Percentiles rank a stretch among this genome's conserved stretches.
phyloP scores from a whole-genome alignment of 2,888 invertebrate species.

The Crepidodera aurea region DNA sequence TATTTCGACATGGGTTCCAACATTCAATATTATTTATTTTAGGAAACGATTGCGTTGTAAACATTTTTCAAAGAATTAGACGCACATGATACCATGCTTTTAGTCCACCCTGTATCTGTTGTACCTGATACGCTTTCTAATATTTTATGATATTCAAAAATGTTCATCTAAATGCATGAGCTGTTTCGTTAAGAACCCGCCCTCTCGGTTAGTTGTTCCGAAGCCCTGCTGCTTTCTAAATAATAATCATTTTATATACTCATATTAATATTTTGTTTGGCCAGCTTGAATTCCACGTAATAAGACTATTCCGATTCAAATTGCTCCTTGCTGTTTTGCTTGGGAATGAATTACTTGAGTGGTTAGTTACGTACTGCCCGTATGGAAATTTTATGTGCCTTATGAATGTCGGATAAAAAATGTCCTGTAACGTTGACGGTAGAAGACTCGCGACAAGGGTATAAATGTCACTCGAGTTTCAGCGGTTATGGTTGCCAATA shows the following conservation, averaged over 20 bases:
- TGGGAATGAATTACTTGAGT: slow-evolving; percentile 23
- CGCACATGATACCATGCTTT: too few relatives aligned
- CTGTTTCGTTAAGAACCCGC: slow-evolving; percentile 39
- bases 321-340: slow-evolving; percentile 36
- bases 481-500: too few relatives aligned
- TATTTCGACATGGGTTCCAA: too few relatives aligned
- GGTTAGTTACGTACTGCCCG: slow-evolving; percentile 5
- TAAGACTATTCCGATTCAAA: slow-evolving; percentile 56
- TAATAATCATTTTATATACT: slow-evolving; percentile 59
- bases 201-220: slow-evolving; percentile 41
- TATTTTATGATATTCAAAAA: slow-evolving; percentile 39
- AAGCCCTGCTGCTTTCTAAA: slow-evolving; percentile 56
- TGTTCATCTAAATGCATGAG: slow-evolving; percentile 57
- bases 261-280: slow-evolving; percentile 58
- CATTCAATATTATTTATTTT: too few relatives aligned
- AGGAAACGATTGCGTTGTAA: too few relatives aligned
- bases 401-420: slow-evolving; percentile 10
- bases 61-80: too few relatives aligned
- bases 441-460: not conserved
- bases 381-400: slow-evolving; percentile 11
- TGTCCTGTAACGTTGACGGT: not conserved
- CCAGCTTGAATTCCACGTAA: slow-evolving; percentile 52
- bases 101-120: slow-evolving; percentile 20
- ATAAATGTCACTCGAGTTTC: not conserved
- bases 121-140: slow-evolving; percentile 42